Percentiles rank a stretch among this genome's conserved stretches.
Conservation (phyloP, 2,797 vertebrate genomes). For the Phoeniculus purpureus region DNA sequence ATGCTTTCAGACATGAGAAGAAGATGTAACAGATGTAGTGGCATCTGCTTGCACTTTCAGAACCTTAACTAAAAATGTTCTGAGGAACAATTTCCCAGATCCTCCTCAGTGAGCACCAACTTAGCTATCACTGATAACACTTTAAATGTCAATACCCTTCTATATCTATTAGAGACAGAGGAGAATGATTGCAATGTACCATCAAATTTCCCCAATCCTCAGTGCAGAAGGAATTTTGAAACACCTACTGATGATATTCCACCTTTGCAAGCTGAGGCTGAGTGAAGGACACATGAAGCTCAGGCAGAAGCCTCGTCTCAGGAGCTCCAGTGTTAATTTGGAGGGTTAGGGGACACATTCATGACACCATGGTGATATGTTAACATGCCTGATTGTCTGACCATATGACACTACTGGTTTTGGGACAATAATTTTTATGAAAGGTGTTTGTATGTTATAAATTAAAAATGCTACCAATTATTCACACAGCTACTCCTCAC, state of each 20-base stretch:
- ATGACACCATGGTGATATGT: neutral
- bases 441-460: neutral
- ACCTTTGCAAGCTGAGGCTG: neutral
- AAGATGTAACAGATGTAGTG: slow-evolving; percentile 29
- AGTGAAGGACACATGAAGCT: neutral
- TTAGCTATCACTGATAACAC: slow-evolving; percentile 20
- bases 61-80: slow-evolving; percentile 39
- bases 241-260: neutral
- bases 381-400: neutral
- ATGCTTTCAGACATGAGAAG: neutral
- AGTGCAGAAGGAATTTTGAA: neutral
- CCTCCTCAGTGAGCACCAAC: slow-evolving; percentile 4
- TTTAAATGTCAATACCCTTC: slow-evolving; percentile 37
- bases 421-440: neutral
- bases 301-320: neutral
- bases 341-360: neutral
- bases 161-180: neutral
- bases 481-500: neutral
- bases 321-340: neutral
- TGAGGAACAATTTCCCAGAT: neutral
- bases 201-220: neutral
- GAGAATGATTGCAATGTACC: neutral
- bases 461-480: neutral
- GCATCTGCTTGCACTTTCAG: slow-evolving; percentile 51
- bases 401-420: neutral